Conservation (phyloP, 2,113 vertebrate genomes). For the Gopherus evgoodei region DNA sequence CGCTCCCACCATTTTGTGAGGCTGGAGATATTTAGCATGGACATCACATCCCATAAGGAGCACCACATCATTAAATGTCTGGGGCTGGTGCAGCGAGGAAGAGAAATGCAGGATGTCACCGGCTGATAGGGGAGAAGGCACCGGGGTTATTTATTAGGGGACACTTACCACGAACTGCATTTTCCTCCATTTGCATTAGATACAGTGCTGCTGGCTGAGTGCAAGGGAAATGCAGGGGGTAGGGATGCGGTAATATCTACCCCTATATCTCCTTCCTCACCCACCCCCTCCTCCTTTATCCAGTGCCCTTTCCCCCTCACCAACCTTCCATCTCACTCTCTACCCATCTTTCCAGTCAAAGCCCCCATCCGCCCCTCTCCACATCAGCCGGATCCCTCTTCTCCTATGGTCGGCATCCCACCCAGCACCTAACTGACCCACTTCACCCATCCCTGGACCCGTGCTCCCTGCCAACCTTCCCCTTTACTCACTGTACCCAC, state of each 20-base stretch:
- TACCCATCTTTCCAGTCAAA: neutral
- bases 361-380: neutral
- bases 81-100: constrained; percentile 75
- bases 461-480: too few relatives aligned
- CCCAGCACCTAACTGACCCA: too few relatives aligned
- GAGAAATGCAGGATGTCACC: constrained; percentile 82
- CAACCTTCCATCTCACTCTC: neutral
- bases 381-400: neutral
- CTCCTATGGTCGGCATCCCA: too few relatives aligned
- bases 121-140: constrained; percentile 79
- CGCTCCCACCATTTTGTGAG: constrained; percentile 76
- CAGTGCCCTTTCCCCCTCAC: neutral
- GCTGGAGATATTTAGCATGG: constrained; percentile 74
- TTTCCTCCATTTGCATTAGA: constrained; percentile 76
- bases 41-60: constrained; percentile 75
- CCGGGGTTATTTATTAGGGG: constrained; percentile 80
- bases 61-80: constrained; percentile 82
- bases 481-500: neutral
- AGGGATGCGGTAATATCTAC: neutral
- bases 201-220: constrained; percentile 16
- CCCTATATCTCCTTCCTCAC: too few relatives aligned
- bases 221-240: accelerated
- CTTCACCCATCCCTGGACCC: neutral
- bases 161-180: constrained; percentile 81
- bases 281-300: neutral